Base-by-base conservation (phyloP, 1,140 invertebrate species). In the Scaptomyza graminum region DNA sequence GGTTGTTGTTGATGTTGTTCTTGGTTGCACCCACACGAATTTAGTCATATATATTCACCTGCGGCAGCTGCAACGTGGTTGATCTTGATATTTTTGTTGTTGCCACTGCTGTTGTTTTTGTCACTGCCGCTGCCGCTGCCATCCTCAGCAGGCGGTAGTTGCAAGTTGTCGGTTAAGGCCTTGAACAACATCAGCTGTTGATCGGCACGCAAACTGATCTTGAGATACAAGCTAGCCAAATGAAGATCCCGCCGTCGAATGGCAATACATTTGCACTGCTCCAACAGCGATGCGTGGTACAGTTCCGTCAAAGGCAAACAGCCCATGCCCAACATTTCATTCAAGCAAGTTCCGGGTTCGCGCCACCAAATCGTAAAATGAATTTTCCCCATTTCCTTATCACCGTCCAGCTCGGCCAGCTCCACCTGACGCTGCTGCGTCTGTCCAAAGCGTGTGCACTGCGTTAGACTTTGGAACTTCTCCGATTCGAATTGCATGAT, bases 401-500 rank as follows among this genome's bases (percentile, higher is more conserved):
- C 56, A 13, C 25, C 28, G 13, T 51, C 65, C n/a, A 44, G 37
- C 7, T 34, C 18, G 9, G 15, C n/a, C 2, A 54, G 55, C 34
- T 41, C 37, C 18, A 90, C 72, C 37, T 77, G 63, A 3, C 90
- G 81, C 65, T 87, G 68, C 12, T 77, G 81, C 39, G 80, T 75
- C 65, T 90, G 90, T 1, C 79, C 90, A n/a, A 90, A 90, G 16
- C 90, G 89, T 25, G 90, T 90, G 47, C 90, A 90, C 55, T 90
- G 90, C 3, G 90, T 90, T n/a, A 90, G 69, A 51, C 81, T 87
- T 31, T 90, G 84, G 68, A 90, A 90, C 37, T 90, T 90, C 60
- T 90, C 90, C 62, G 90, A 90, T 69, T 90, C 90, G 68, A 90
- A 90, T 78, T 90, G 90, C 85, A 90, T 90, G 34, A 90, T 73